phyloP scores from a whole-genome alignment of 2,888 invertebrate species.

The Hylaea fasciaria region DNA sequence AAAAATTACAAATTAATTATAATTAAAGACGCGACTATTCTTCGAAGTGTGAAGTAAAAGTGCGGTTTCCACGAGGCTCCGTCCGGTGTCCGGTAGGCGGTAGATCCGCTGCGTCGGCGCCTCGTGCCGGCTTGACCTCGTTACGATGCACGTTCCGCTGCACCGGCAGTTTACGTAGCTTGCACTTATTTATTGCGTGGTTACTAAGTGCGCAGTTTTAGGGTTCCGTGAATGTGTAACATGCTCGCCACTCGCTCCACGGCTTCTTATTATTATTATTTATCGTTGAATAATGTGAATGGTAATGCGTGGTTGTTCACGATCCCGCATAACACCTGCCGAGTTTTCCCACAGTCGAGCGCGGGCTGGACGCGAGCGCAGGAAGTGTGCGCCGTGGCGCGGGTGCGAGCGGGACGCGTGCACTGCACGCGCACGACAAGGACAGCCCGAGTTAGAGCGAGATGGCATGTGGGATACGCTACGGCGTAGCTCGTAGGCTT shows the following conservation, averaged over 20 bases:
- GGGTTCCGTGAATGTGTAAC: too few species aligned
- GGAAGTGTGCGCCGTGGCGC: slow-evolving; percentile 72
- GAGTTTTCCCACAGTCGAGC: slow-evolving; percentile 85
- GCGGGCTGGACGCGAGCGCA: slow-evolving; percentile 73
- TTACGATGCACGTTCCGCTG: too few species aligned
- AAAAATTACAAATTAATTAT: too few species aligned
- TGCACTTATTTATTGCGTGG: too few species aligned
- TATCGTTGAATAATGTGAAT: slow-evolving; percentile 85
- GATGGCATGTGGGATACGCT: slow-evolving; percentile 58
- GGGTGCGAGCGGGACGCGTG: slow-evolving; percentile 77
- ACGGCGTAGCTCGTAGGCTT: slow-evolving; percentile 42
- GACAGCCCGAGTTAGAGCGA: slow-evolving; percentile 54
- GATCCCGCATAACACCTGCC: slow-evolving; percentile 86
- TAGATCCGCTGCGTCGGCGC: too few species aligned
- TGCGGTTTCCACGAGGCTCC: too few species aligned
- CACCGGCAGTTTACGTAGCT: too few species aligned
- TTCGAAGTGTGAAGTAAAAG: too few species aligned
- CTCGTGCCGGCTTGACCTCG: too few species aligned
- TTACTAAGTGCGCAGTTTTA: too few species aligned
- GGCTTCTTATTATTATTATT: slow-evolving; percentile 85
- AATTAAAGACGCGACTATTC: too few species aligned
- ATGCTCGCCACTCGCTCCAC: slow-evolving; percentile 83
- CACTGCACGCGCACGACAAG: slow-evolving; percentile 69
- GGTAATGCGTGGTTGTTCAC: slow-evolving; percentile 85
- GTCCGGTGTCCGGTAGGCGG: too few species aligned